Evolutionary conservation across 2,888 invertebrate species (phyloP).

Genomic region (Mesorhabditis spiculigera): DNA sequence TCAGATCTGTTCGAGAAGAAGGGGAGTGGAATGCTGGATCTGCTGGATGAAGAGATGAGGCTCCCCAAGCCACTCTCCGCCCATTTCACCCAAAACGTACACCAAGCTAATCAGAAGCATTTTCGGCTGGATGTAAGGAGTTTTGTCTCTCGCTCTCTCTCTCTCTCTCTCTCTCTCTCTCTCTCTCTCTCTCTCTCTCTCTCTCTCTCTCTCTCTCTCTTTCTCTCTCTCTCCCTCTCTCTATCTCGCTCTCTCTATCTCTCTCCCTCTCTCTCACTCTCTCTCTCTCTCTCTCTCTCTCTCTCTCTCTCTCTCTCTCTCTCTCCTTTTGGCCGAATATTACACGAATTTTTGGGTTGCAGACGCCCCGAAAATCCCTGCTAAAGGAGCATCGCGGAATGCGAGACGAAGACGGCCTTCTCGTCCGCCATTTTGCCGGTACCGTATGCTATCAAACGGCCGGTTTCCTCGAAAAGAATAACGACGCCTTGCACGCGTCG

Average conservation of each 20-base stretch:
- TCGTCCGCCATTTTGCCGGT: slow-evolving; percentile 92
- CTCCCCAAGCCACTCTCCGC: slow-evolving; percentile 83
- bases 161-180: no score
- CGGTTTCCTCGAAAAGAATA: slow-evolving; percentile 98
- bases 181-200: no score
- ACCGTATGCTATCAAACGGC: slow-evolving; percentile 86
- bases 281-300: no score
- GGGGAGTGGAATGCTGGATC: slow-evolving; percentile 80
- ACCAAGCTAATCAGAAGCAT: slow-evolving; percentile 77
- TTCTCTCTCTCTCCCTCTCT: no score
- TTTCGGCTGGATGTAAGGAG: slow-evolving; percentile 75
- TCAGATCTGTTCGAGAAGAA: slow-evolving; percentile 70
- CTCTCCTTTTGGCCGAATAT: no score
- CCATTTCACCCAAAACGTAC: slow-evolving; percentile 89
- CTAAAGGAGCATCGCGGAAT: slow-evolving; percentile 80
- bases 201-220: no score
- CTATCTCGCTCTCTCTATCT: no score
- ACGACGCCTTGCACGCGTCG: slow-evolving; percentile 92
- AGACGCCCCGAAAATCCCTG: slow-evolving; percentile 81
- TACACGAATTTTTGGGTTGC: background rate
- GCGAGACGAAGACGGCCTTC: slow-evolving; percentile 91
- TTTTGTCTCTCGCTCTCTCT: no score
- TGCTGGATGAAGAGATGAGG: slow-evolving; percentile 93
- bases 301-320: no score
- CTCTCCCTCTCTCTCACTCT: no score